phyloP scores from a whole-genome alignment of 2,113 vertebrate genomes.

The Petrocephalus zakoni region DNA sequence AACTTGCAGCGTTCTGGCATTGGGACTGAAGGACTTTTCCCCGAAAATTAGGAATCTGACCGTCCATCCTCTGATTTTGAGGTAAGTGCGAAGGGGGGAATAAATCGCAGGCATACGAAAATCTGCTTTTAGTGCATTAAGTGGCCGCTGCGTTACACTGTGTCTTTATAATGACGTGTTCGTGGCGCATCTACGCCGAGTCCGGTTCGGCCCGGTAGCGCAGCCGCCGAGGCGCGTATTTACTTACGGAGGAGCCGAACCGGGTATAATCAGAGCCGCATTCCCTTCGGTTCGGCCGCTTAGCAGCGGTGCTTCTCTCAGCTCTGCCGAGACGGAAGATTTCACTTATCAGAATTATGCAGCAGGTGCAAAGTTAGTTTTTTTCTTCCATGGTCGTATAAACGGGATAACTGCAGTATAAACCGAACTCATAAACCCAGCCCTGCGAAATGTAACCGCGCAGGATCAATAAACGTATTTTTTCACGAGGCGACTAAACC shows the following conservation, averaged over 20 bases:
- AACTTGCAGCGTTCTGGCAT: neutral
- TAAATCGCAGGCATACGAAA: neutral
- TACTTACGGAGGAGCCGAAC: neutral
- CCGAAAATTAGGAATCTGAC: neutral
- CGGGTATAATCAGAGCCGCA: neutral
- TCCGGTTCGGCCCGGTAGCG: neutral
- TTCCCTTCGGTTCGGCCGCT: neutral
- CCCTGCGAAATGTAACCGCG: neutral
- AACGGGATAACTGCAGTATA: neutral
- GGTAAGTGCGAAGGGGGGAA: slow-evolving; percentile 6
- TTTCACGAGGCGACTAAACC: neutral
- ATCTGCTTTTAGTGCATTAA: neutral
- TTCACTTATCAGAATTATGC: neutral
- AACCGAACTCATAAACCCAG: neutral
- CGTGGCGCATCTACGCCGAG: neutral
- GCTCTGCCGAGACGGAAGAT: neutral
- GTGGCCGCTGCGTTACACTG: neutral
- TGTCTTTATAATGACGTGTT: neutral
- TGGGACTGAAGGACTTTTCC: neutral
- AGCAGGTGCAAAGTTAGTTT: neutral
- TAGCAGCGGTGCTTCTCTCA: neutral
- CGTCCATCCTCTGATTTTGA: neutral
- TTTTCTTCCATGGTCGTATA: neutral
- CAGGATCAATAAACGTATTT: neutral
- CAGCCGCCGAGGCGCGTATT: neutral